A percentile compares a stretch with the other conserved stretches of the same genome.
phyloP scores from a whole-genome alignment of 2,797 vertebrate species.

The Loris lydekkerianus region DNA sequence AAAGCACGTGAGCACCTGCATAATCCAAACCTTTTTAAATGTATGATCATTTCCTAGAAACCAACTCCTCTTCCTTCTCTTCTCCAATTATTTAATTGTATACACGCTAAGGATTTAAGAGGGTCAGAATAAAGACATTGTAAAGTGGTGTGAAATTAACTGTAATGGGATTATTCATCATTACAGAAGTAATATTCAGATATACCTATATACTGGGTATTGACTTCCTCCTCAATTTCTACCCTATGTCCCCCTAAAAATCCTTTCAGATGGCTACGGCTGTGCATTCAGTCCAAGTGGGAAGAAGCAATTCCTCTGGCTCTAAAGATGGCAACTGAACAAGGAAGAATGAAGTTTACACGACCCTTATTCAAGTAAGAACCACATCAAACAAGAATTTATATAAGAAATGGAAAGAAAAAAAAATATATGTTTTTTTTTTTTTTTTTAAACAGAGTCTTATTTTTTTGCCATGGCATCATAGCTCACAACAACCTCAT shows the following conservation, averaged over 20 bases:
- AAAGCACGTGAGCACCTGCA: background rate
- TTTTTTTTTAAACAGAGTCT: background rate
- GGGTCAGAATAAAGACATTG: conserved; percentile 4
- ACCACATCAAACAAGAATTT: background rate
- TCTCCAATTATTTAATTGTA: conserved; percentile 42
- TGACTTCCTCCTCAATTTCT: background rate
- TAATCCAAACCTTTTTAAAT: conserved; percentile 40
- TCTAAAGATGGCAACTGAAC: conserved; percentile 96
- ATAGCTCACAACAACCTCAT: too few species aligned
- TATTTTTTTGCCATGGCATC: too few species aligned
- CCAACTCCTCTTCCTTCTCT: conserved; percentile 63
- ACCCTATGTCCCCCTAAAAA: background rate
- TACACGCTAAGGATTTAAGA: background rate
- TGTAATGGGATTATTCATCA: background rate
- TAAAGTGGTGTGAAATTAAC: background rate
- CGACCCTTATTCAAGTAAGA: conserved; percentile 95
- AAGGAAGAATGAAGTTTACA: conserved; percentile 98
- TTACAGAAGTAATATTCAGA: background rate
- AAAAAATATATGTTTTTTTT: too few species aligned
- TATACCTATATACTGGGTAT: too few species aligned
- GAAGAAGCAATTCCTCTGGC: conserved; percentile 95
- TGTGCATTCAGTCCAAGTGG: conserved; percentile 95
- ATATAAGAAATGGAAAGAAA: background rate
- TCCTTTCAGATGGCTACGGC: conserved; percentile 93
- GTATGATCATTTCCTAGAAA: background rate